phyloP scores from a whole-genome alignment of 1,140 invertebrate species.

The Aporrectodea caliginosa region DNA sequence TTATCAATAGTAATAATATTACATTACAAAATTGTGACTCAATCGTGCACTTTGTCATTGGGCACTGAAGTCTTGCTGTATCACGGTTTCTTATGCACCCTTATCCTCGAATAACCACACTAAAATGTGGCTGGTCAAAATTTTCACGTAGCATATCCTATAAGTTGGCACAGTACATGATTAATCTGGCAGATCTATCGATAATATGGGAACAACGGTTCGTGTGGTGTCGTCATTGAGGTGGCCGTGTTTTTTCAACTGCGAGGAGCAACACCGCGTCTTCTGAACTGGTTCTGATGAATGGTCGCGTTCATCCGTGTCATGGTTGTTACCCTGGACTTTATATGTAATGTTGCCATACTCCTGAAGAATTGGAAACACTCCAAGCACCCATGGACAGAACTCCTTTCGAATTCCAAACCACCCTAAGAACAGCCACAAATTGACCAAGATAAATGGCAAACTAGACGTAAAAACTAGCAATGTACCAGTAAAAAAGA shows the following conservation, averaged over 20 bases:
- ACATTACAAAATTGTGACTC: too few relatives aligned
- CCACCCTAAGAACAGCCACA: constrained; percentile 83
- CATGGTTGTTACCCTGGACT: not conserved
- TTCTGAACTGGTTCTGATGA: not conserved
- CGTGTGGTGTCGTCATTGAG: not conserved
- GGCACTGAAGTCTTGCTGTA: too few relatives aligned
- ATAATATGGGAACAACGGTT: not conserved
- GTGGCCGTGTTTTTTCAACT: not conserved
- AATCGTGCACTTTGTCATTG: too few relatives aligned
- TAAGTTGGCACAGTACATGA: too few relatives aligned
- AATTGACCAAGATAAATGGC: too few relatives aligned
- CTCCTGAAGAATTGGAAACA: constrained; percentile 90
- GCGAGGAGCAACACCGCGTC: not conserved
- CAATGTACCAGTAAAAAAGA: too few relatives aligned
- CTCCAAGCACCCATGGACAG: constrained; percentile 85
- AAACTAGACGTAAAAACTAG: too few relatives aligned
- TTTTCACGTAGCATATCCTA: too few relatives aligned
- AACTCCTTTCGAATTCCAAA: constrained; percentile 97
- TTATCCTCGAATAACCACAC: too few relatives aligned
- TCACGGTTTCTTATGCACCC: too few relatives aligned
- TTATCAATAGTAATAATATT: too few relatives aligned
- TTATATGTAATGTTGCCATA: constrained; percentile 94
- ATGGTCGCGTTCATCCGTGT: not conserved
- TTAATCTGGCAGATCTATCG: not conserved
- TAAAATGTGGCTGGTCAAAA: too few relatives aligned